Conservation (phyloP, 1,140 invertebrate genomes). For the Eumeta japonica region DNA sequence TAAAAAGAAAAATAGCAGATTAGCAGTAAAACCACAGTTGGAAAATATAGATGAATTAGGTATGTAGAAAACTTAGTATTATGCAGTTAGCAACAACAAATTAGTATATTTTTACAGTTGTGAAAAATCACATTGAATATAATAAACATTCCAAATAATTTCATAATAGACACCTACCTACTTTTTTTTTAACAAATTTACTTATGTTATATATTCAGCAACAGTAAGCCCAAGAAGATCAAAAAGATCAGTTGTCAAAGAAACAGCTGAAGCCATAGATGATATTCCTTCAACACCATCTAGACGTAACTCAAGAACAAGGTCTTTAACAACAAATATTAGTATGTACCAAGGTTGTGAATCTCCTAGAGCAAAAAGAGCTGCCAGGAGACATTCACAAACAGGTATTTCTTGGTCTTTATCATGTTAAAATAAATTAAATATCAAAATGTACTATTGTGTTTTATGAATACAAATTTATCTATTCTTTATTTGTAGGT, state of each 20-base stretch:
- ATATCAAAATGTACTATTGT: too few relatives aligned
- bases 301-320: conserved; percentile 32
- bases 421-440: too few relatives aligned
- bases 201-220: too few relatives aligned
- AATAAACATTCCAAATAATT: too few relatives aligned
- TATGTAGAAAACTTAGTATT: too few relatives aligned
- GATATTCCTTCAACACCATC: conserved; percentile 40
- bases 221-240: conserved; percentile 18
- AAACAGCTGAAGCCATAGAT: conserved; percentile 21
- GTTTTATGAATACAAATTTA: conserved; percentile 3
- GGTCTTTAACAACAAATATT: conserved; percentile 42
- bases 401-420: conserved; percentile 19
- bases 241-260: conserved; percentile 20
- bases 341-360: conserved; percentile 25
- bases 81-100: too few relatives aligned
- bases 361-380: conserved; percentile 41
- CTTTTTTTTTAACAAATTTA: too few relatives aligned
- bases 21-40: conserved; percentile 33
- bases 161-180: too few relatives aligned
- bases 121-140: too few relatives aligned
- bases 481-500: conserved; percentile 23
- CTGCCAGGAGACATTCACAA: conserved; percentile 33
- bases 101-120: too few relatives aligned
- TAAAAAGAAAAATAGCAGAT: conserved; percentile 33
- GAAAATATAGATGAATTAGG: conserved; percentile 45